A percentile compares a stretch with the other conserved stretches of the same genome.
phyloP scores from a whole-genome alignment of 2,888 invertebrate genomes.

The Oxycera nigricornis region DNA sequence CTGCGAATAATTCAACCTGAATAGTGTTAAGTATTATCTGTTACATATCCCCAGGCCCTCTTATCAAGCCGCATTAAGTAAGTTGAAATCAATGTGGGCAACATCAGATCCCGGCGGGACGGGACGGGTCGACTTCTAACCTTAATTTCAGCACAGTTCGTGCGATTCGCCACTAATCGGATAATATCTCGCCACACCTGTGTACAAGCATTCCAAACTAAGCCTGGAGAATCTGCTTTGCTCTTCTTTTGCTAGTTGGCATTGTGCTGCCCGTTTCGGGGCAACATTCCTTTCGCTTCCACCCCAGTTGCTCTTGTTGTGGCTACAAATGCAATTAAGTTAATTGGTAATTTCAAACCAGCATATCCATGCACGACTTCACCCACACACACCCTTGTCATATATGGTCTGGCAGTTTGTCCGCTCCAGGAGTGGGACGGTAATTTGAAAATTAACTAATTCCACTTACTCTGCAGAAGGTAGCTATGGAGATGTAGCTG shows the following conservation, averaged over 20 bases:
- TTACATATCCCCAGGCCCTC: too few species aligned
- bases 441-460: conserved; percentile 28
- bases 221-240: background rate
- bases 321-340: conserved; percentile 38
- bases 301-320: conserved; percentile 20
- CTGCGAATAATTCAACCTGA: too few species aligned
- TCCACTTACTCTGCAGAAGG: background rate
- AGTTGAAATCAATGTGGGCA: background rate
- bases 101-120: background rate
- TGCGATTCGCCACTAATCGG: conserved; percentile 19
- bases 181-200: conserved; percentile 29
- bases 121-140: background rate
- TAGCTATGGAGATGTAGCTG: background rate
- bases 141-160: conserved; percentile 5
- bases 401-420: conserved; percentile 15
- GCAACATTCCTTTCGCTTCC: background rate
- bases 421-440: conserved; percentile 3
- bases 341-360: conserved; percentile 39
- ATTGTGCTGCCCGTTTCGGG: background rate
- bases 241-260: background rate
- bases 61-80: too few species aligned
- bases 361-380: conserved; percentile 31
- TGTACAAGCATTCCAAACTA: background rate
- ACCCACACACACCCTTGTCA: background rate
- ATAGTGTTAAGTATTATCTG: too few species aligned